Base-by-base conservation (phyloP, 2,888 invertebrate species). In the Aphrophora alni region DNA sequence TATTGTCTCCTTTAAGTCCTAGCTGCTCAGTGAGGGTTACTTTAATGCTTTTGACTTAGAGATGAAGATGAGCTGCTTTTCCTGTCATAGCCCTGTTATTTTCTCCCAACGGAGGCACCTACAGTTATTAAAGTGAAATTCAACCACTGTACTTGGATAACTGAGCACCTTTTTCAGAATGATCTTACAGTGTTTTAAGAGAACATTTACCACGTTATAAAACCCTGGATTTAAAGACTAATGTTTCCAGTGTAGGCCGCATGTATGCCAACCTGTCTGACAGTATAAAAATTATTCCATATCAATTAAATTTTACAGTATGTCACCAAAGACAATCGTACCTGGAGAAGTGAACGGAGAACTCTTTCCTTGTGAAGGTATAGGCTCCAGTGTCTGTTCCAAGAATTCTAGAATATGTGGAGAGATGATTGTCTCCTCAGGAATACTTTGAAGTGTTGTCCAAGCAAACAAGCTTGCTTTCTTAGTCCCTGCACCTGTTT, bases 361-460 rank as follows among this genome's bases (percentile, higher is more conserved):
- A 80, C 87, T 88, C 79, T 88, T 88, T 28, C 88, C 87, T 74
- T 87, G 81, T 8, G 88, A 86, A 0, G 98, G 98, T 87, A 99
- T 96, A 0, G 98, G 98, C 87, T 99, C 98, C 51, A 99, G 89
- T 0, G 98, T 98, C 89, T 98, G 98, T 87, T 99, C 99, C 84
- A 99, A 89, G 89, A 99, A 99, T 89, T 98, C 98, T 78, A 99
- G 90, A 85, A 99, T 96, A 86, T 98, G 97, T 0, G 99, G 99
- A 85, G 97, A 98, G 87, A 99, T 97, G 85, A 98, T 95, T 28
- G 99, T 99, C 89, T 99, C 98, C 87, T 97, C 98, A 0, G 99
- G 98, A 85, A 99, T 97, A 87, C 97, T 97, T 89, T 99, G 98
- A 83, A 99, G 89, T 1, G 98, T 98, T 91, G 98, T 94, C 96